phyloP scores from a whole-genome alignment of 2,888 invertebrate species.

The Nipponacmea schrenckii region DNA sequence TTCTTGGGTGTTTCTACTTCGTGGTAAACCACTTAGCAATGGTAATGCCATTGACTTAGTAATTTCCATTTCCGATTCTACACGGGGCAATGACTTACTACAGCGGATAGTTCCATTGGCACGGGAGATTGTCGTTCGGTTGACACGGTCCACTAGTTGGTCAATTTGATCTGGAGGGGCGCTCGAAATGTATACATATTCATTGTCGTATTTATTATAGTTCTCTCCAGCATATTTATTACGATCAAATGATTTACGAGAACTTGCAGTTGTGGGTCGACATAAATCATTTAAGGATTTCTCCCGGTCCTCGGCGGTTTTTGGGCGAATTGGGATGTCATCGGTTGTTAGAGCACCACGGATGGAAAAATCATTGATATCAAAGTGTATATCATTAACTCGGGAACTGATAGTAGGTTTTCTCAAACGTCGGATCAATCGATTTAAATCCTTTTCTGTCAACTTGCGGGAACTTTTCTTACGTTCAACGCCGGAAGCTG shows the following conservation, averaged over 20 bases:
- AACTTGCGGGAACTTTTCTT: constrained; percentile 9
- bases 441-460: constrained; percentile 27
- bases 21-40: constrained; percentile 26
- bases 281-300: constrained; percentile 29
- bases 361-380: background rate
- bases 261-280: constrained; percentile 31
- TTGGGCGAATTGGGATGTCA: background rate
- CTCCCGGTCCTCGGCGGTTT: constrained; percentile 16
- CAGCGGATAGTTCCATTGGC: constrained; percentile 17
- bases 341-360: background rate
- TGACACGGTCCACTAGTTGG: constrained; percentile 25
- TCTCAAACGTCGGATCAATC: constrained; percentile 28
- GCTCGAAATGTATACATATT: constrained; percentile 20
- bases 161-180: constrained; percentile 23
- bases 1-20: constrained; percentile 26
- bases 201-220: constrained; percentile 25
- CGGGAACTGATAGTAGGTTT: constrained; percentile 28
- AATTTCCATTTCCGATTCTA: background rate
- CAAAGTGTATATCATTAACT: background rate
- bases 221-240: constrained; percentile 5
- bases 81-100: constrained; percentile 7
- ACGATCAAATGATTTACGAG: constrained; percentile 26
- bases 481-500: background rate
- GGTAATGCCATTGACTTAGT: constrained; percentile 13
- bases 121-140: constrained; percentile 24